Conservation (phyloP, 2,797 vertebrate species). For the Gambusia yucatana region DNA sequence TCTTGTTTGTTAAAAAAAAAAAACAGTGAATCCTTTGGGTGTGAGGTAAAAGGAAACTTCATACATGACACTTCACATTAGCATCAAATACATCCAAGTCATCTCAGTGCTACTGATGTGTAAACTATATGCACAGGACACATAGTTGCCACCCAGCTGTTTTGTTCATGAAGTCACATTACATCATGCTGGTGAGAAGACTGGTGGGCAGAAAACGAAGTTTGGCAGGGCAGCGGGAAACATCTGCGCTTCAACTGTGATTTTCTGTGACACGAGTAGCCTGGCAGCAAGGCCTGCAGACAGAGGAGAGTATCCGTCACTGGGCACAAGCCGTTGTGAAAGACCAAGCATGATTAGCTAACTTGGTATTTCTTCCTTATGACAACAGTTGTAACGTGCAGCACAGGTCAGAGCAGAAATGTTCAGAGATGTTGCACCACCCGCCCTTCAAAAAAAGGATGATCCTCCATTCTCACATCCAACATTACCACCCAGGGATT, state of each 20-base stretch:
- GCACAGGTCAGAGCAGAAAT: slow-evolving; percentile 22
- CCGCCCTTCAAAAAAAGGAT: slow-evolving; percentile 21
- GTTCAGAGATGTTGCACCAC: slow-evolving; percentile 10
- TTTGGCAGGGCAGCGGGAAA: slow-evolving; percentile 69
- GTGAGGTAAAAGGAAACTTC: slow-evolving; percentile 35
- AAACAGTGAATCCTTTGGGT: slow-evolving; percentile 31
- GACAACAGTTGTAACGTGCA: slow-evolving; percentile 36
- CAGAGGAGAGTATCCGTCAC: slow-evolving; percentile 42
- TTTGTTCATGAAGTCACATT: slow-evolving; percentile 61
- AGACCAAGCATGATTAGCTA: slow-evolving; percentile 61
- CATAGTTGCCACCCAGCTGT: slow-evolving; percentile 5
- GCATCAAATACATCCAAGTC: slow-evolving; percentile 43
- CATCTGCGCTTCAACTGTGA: slow-evolving; percentile 64
- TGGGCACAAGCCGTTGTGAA: slow-evolving; percentile 52
- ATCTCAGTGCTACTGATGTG: slow-evolving; percentile 35
- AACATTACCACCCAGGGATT: slow-evolving; percentile 70
- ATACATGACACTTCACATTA: slow-evolving; percentile 66
- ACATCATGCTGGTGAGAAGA: slow-evolving; percentile 60
- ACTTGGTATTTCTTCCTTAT: slow-evolving; percentile 38
- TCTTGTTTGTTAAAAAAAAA: slow-evolving; percentile 35
- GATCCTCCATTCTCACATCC: slow-evolving; percentile 40
- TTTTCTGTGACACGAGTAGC: slow-evolving; percentile 61
- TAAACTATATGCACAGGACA: neutral
- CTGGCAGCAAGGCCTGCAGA: slow-evolving; percentile 56
- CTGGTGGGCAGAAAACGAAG: slow-evolving; percentile 49